Base-by-base conservation (phyloP, 2,888 invertebrate genomes). In the Eupeodes latifasciatus region DNA sequence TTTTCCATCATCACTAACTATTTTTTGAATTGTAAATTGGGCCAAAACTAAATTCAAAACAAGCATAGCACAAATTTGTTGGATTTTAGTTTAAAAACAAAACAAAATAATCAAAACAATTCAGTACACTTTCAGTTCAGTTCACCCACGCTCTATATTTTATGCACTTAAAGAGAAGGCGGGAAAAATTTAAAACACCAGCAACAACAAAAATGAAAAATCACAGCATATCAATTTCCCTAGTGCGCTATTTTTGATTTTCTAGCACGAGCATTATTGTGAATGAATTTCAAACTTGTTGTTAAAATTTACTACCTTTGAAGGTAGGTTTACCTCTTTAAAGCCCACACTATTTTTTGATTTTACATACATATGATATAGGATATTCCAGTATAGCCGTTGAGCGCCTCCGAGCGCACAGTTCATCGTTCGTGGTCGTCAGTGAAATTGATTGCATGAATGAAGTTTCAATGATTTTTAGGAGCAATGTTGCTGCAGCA, bases 191-290 rank as follows among this genome's bases (percentile, higher is more conserved):
- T 7, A 10, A 16, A 61, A 55, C 7, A 14, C 55, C 19, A 19
- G 27, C 19, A 55, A 14, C 14, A 14, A n/a, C 9, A 40, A 62
- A 16, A 36, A 11, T 2, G 4, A 27, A 1, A 27, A 27, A 57
- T 3, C n/a, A 71, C 49, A 82, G 53, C 66, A 34, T 79, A 74
- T 79, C 57, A 79, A 84, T 84, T 79, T 79, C 72, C 77, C 66
- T 49, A 19, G 64, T 44, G 55, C 10, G 82, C 72, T 83, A 78
- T 77, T 72, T 82, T 72, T 72, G 57, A 72, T 55, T 72, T 57
- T 72, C 71, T 57, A 57, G 44, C 57, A 57, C 40, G 16, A 3
- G 34, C 51, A 51, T 55, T 59, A 59, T 72, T 72, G 72, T 72
- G 72, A 72, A 72, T 72, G 72, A 72, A 72, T 59, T 72, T 59